These are phyloP conservation scores for Psix sp. DNA, from an alignment of 1,140 invertebrate genomes.

Conservation along the genomic window DNA sequence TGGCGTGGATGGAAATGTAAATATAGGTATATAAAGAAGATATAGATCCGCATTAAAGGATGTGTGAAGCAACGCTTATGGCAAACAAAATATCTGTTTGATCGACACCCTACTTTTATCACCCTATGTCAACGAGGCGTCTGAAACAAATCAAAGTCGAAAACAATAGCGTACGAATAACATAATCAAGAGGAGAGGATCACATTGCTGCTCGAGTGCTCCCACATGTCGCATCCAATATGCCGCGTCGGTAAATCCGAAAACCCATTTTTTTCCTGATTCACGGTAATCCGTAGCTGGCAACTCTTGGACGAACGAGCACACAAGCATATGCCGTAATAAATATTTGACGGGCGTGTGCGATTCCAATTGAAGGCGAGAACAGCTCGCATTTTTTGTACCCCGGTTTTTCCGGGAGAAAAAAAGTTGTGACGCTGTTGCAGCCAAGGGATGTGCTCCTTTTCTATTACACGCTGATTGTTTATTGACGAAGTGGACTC, in stretches of 20 bases:
- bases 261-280: slow-evolving; percentile 68
- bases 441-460: slow-evolving; percentile 36
- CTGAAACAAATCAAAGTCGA: slow-evolving; percentile 59
- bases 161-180: slow-evolving; percentile 58
- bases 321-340: slow-evolving; percentile 65
- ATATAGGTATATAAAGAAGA: slow-evolving; percentile 3
- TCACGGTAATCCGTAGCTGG: slow-evolving; percentile 66
- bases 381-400: slow-evolving; percentile 29
- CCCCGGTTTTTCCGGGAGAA: slow-evolving; percentile 13
- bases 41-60: background rate
- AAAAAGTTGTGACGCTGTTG: slow-evolving; percentile 26
- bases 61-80: slow-evolving; percentile 9
- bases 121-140: slow-evolving; percentile 3
- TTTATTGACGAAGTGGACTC: slow-evolving; percentile 77
- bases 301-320: slow-evolving; percentile 33
- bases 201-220: slow-evolving; percentile 59
- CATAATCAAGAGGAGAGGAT: slow-evolving; percentile 56
- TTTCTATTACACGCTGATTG: slow-evolving; percentile 76
- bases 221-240: slow-evolving; percentile 62
- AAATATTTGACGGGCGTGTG: slow-evolving; percentile 69
- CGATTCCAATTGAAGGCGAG: slow-evolving; percentile 49
- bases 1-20: background rate
- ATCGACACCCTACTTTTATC: slow-evolving; percentile 37
- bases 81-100: slow-evolving; percentile 32
- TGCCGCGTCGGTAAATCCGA: slow-evolving; percentile 62